Evolutionary conservation across 2,797 vertebrate genomes (phyloP).

Genomic region (Amniataba percoides): DNA sequence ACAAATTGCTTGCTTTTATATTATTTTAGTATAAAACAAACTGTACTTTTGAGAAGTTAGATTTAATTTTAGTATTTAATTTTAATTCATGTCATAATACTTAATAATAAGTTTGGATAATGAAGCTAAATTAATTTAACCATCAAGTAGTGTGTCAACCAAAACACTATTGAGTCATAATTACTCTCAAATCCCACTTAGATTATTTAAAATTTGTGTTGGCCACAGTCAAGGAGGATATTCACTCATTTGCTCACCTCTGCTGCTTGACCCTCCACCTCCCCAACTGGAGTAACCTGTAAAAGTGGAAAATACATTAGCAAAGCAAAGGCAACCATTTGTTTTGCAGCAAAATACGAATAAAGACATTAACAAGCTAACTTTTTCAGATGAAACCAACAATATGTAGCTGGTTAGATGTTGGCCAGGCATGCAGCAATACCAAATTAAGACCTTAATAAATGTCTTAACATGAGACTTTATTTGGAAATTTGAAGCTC

Average conservation of each 20-base stretch:
- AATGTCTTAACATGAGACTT: neutral
- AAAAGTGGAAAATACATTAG: neutral
- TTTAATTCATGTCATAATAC: too few species aligned
- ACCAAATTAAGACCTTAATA: neutral
- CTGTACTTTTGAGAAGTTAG: too few species aligned
- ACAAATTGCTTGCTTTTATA: neutral
- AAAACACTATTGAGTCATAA: neutral
- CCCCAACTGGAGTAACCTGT: slow-evolving; percentile 87
- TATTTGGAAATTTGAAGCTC: neutral
- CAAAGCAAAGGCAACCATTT: neutral
- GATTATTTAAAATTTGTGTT: too few species aligned
- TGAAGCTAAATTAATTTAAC: too few species aligned
- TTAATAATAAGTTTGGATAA: too few species aligned
- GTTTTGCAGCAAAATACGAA: neutral
- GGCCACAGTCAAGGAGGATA: neutral
- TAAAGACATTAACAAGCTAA: neutral
- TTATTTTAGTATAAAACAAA: neutral
- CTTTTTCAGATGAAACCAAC: neutral
- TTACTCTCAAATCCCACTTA: neutral
- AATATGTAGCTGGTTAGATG: slow-evolving; percentile 8
- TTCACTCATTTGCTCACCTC: slow-evolving; percentile 75
- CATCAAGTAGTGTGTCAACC: too few species aligned
- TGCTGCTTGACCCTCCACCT: slow-evolving; percentile 79
- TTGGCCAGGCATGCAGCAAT: neutral
- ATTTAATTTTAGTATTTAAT: too few species aligned